These are phyloP conservation scores for Vidua macroura DNA, from an alignment of 2,113 vertebrate genomes.

Conservation along the genomic window DNA sequence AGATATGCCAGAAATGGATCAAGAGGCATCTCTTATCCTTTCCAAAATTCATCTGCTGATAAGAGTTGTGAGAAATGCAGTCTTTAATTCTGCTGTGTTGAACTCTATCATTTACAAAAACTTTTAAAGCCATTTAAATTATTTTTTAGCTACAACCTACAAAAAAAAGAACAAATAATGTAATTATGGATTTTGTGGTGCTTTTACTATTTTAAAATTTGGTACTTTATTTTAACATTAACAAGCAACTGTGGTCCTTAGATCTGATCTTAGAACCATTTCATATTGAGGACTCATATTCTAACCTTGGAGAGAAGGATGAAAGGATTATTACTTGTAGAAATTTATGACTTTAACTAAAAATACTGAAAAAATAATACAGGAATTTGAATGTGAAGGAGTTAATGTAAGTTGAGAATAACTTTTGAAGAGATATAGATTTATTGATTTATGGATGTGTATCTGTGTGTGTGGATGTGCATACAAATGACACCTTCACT, in stretches of 20 bases:
- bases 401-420: neutral
- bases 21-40: neutral
- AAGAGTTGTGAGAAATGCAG: neutral
- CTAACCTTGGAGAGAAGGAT: neutral
- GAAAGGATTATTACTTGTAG: rapidly evolving
- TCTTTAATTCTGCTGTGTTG: neutral
- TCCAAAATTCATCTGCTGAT: neutral
- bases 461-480: conserved; percentile 12
- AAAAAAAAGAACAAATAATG: neutral
- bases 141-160: neutral
- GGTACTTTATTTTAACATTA: conserved; percentile 12
- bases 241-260: neutral
- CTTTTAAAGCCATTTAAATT: neutral
- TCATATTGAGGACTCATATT: neutral
- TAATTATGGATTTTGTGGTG: neutral
- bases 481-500: conserved; percentile 40
- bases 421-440: conserved; percentile 35
- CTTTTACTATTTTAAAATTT: conserved; percentile 33
- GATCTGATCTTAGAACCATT: neutral
- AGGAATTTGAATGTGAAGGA: neutral
- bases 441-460: conserved; percentile 48
- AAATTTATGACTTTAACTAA: neutral
- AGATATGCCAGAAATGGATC: neutral
- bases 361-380: neutral
- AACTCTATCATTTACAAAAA: neutral